These are phyloP conservation scores for Drosophila bipectinata DNA, from an alignment of 1,140 invertebrate genomes.

Conservation along the genomic window DNA sequence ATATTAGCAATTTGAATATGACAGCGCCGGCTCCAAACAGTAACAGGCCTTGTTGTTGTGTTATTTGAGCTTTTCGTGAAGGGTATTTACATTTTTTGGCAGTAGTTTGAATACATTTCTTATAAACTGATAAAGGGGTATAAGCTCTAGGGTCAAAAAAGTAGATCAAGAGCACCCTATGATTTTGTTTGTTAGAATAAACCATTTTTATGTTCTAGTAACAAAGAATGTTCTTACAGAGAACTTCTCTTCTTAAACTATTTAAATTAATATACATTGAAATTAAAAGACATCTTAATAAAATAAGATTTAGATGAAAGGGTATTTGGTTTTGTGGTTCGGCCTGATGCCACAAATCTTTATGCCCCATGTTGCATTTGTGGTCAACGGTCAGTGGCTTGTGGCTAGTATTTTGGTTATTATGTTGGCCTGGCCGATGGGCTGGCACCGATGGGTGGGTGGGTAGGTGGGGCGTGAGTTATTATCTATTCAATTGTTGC, in stretches of 20 bases:
- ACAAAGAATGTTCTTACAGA: neutral
- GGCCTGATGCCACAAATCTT: neutral
- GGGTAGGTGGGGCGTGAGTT: slow-evolving; percentile 82
- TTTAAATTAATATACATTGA: too few species aligned
- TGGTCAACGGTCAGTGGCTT: slow-evolving; percentile 75
- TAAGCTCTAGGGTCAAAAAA: neutral
- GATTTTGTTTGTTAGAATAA: neutral
- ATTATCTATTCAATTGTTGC: slow-evolving; percentile 84
- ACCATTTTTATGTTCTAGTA: too few species aligned
- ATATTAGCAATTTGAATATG: slow-evolving; percentile 84
- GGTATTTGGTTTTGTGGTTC: neutral
- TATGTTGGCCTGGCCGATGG: slow-evolving; percentile 30
- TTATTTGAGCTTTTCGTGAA: slow-evolving; percentile 3
- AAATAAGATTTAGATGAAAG: neutral
- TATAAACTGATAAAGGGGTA: neutral
- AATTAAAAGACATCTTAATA: too few species aligned
- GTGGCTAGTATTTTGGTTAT: slow-evolving; percentile 60
- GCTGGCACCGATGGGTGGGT: slow-evolving; percentile 33
- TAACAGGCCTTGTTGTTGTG: slow-evolving; percentile 69
- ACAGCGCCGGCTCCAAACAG: slow-evolving; percentile 72
- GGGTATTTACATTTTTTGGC: neutral
- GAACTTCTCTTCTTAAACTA: too few species aligned
- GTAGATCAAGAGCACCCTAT: too few species aligned
- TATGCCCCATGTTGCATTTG: slow-evolving; percentile 10
- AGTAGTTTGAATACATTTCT: neutral